phyloP scores from a whole-genome alignment of 2,888 invertebrate genomes.

The Sminthurinus aureus region DNA sequence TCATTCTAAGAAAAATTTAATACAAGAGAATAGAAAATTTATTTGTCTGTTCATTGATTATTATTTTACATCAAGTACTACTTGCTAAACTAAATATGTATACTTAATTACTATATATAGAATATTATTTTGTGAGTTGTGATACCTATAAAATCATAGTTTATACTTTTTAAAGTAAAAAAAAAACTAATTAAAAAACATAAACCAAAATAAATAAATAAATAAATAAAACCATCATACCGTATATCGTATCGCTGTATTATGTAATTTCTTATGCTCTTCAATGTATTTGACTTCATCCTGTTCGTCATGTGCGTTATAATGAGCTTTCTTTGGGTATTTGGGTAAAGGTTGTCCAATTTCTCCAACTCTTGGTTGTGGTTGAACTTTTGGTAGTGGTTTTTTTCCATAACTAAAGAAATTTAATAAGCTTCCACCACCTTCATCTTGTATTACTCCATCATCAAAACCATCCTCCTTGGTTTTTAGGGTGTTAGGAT shows the following conservation, averaged over 20 bases:
- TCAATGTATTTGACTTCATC: constrained; percentile 48
- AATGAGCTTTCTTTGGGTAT: constrained; percentile 51
- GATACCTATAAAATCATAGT: too few relatives aligned
- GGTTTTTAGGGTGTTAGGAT: not conserved
- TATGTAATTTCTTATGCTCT: constrained; percentile 19
- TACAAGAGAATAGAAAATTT: too few relatives aligned
- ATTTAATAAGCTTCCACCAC: not conserved
- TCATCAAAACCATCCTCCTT: not conserved
- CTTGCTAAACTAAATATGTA: not conserved
- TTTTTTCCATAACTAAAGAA: not conserved
- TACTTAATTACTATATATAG: not conserved
- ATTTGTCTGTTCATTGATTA: too few relatives aligned
- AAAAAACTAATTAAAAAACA: too few relatives aligned
- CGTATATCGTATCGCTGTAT: constrained; percentile 40
- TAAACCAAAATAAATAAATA: too few relatives aligned
- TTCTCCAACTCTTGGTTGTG: not conserved
- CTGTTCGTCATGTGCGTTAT: constrained; percentile 45
- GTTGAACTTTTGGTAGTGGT: not conserved
- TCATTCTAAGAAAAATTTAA: constrained; percentile 20
- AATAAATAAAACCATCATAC: constrained; percentile 20
- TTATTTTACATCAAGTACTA: not conserved
- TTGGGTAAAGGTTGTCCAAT: constrained; percentile 37
- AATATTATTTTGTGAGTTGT: too few relatives aligned
- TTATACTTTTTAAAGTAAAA: too few relatives aligned
- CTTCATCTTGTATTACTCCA: not conserved